Evolutionary conservation across 2,888 invertebrate genomes (phyloP), one percentile per base, ranked within the genome.

Genomic region (Drosophila paramelanica): DNA sequence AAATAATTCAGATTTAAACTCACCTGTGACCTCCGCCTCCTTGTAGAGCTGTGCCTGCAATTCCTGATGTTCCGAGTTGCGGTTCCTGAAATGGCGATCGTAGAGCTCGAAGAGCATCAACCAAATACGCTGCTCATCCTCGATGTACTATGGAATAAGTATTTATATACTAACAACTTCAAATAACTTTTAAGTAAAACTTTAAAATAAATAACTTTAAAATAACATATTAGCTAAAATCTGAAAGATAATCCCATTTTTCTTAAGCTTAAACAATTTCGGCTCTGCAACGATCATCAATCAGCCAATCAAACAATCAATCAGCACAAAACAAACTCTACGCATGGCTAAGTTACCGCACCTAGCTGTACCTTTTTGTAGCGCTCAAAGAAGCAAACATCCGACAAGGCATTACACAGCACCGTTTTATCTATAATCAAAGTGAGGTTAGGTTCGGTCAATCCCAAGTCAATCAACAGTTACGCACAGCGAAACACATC

Each of bases 61-160:
- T 0, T 57, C 76, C 3, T 84, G 57, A 14, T 90, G 85, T 51
- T 92, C 92, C 6, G 92, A 86, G 56, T 89, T 89, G 6, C 92
- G 88, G 55, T 77, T 86, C n/a, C 81, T 76, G 27, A 94, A 94
- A 62, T 93, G 93, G 17, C 94, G 91, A 43, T 93, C 92, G 67
- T 93, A 93, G 70, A 94, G 91, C 77, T 94, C 94, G 65, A 93
- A 94, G n/a, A 94, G 86, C 78, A 94, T 90, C 20, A 94, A 79
- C 93, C 94, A 94, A 17, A 94, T 93, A 5, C 93, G 90, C 65
- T 83, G 92, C 64, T 93, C 91, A 41, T 92, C 91, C 1, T 64
- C 62, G 25, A 84, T 80, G 10, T 92, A 84, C 92, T 92, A 10
- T 0, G 1, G n/a, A 25, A 13, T 0, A 0, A 1, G 1, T 14